Evolutionary conservation across 2,113 vertebrate genomes (phyloP), one percentile per base, ranked within the genome.

Genomic region (Gobiocypris rarus): DNA sequence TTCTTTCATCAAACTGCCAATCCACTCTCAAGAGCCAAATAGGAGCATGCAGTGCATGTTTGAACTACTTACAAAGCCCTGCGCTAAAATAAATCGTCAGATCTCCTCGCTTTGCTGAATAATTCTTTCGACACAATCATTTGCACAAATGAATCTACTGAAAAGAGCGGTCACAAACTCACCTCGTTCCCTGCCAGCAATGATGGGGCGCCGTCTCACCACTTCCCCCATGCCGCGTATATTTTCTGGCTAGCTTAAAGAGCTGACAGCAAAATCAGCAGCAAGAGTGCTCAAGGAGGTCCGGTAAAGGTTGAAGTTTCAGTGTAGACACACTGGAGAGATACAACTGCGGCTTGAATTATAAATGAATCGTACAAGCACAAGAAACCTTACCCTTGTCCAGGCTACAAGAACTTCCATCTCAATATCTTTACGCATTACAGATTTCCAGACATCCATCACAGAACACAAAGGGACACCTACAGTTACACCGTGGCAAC

Each of bases 161-260:
- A 80, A 80, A 48, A 45, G 58, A 75, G 74, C 48, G 69, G 54
- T 82, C 63, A 24, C 26, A 81, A 15, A 92, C 94, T 91, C 76
- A 95, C 94, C 94, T 92, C 90, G 90, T 88, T 93, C 93, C 83
- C 89, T 85, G 5, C 90, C 94, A 67, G 94, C 93, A 76, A 95
- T 95, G 45, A 92, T 87, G 5, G 94, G 94, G 34, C 92, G 89
- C 86, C 83, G 92, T 89, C 89, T 93, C 82, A 78, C 86, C 84
- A 71, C 90, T 88, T 91, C 93, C 75, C 90, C 92, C 94, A 94
- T 94, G 17, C 61, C 84, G 63, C 41, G 8, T 41, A 74, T 7
- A 5, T 63, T 67, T 59, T 56, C 59, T 22, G 59, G 17, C 17
- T 9, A 54, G 19, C 41, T 63, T 73, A 45, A 50, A 28, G 22